Evolutionary conservation across 2,113 vertebrate species (phyloP).

Genomic region (Podarcis muralis): DNA sequence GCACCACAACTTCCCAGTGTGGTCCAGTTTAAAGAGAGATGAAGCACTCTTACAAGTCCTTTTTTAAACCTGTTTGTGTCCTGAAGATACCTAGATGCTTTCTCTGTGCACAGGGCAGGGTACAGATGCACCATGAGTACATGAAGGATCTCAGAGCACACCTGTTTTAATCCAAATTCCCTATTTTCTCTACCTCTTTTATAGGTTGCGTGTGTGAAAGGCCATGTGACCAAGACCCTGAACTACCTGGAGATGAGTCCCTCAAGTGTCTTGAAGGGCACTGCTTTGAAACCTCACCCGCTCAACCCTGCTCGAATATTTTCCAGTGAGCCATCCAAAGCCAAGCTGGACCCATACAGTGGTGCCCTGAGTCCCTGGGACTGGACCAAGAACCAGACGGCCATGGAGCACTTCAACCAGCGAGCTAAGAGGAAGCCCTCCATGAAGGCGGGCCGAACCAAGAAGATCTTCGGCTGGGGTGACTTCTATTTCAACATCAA

Average conservation of each 20-base stretch:
- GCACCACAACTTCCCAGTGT: not conserved
- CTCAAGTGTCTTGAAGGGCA: slow-evolving; percentile 79
- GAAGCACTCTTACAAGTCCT: not conserved
- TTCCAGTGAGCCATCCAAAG: slow-evolving; percentile 75
- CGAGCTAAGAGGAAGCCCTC: slow-evolving; percentile 88
- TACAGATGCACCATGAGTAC: not conserved
- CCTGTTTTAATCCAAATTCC: not conserved
- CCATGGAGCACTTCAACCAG: slow-evolving; percentile 77
- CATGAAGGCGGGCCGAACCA: slow-evolving; percentile 87
- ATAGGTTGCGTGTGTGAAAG: slow-evolving; percentile 84
- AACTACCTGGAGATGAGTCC: slow-evolving; percentile 86
- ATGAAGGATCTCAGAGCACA: not conserved
- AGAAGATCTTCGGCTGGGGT: slow-evolving; percentile 98
- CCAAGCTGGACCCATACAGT: slow-evolving; percentile 75
- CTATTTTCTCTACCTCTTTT: slow-evolving; percentile 16
- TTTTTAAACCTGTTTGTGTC: no score
- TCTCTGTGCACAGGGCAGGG: not conserved
- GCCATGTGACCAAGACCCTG: slow-evolving; percentile 78
- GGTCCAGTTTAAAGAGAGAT: not conserved
- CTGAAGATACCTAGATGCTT: not conserved
- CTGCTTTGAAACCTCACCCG: slow-evolving; percentile 73
- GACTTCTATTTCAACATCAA: slow-evolving; percentile 98
- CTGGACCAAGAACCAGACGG: slow-evolving; percentile 80
- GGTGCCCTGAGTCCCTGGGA: slow-evolving; percentile 79
- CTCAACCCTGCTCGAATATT: slow-evolving; percentile 77